Conservation (phyloP, 2,797 vertebrate species). For the Enteromius anoplus region DNA sequence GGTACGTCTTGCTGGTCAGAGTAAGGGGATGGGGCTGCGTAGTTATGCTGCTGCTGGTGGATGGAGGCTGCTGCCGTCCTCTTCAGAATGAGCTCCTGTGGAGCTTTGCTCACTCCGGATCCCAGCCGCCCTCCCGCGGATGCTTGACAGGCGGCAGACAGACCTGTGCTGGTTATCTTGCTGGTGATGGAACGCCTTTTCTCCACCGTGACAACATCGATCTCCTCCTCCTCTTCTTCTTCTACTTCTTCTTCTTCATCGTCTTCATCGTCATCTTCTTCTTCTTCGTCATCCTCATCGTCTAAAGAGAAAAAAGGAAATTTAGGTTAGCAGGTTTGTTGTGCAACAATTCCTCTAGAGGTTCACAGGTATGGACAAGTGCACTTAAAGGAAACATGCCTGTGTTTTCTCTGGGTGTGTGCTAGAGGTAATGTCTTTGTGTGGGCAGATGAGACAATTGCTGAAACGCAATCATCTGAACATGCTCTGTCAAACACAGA, state of each 20-base stretch:
- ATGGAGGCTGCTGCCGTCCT: conserved; percentile 83
- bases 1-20: conserved; percentile 83
- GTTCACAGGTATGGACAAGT: conserved; percentile 42
- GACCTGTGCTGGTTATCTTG: conserved; percentile 69
- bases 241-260: conserved; percentile 82
- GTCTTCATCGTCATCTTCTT: conserved; percentile 69
- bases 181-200: conserved; percentile 85
- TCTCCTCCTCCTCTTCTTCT: conserved; percentile 94
- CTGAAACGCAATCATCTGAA: conserved; percentile 57
- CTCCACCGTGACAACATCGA: conserved; percentile 96
- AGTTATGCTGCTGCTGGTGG: conserved; percentile 98
- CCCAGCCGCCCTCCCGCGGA: conserved; percentile 56
- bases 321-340: conserved; percentile 53
- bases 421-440: conserved; percentile 33
- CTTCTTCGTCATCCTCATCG: conserved; percentile 78
- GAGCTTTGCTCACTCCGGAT: conserved; percentile 66
- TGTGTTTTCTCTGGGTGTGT: conserved; percentile 60
- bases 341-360: conserved; percentile 50
- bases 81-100: conserved; percentile 90
- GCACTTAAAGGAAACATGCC: conserved; percentile 14
- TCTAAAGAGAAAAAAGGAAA: conserved; percentile 67
- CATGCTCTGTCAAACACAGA: conserved; percentile 38
- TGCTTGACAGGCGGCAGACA: conserved; percentile 43
- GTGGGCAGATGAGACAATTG: conserved; percentile 47
- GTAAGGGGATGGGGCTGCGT: conserved; percentile 93